Conservation (phyloP, 1,140 invertebrate species). For the Eriocheir sinensis region DNA sequence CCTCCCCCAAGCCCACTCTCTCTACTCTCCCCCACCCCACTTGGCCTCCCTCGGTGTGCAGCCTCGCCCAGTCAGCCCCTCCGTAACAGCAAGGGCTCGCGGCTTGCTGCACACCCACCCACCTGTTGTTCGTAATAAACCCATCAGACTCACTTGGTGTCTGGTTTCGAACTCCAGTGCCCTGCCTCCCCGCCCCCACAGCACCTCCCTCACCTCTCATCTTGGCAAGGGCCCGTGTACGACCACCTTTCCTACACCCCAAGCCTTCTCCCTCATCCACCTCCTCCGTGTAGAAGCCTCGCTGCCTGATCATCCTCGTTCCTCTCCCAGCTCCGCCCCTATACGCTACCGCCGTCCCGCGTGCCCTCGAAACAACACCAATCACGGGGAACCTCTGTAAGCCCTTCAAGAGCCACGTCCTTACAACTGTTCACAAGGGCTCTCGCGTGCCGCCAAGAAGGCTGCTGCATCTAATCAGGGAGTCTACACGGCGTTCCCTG, state of each 20-base stretch:
- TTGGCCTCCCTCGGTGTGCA: neutral
- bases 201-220: neutral
- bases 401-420: neutral
- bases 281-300: neutral
- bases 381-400: neutral
- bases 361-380: neutral
- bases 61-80: neutral
- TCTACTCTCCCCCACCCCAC: neutral
- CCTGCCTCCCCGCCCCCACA: neutral
- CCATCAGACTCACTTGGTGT: conserved; percentile 10
- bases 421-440: conserved; percentile 29
- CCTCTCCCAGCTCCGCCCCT: neutral
- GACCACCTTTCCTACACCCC: neutral
- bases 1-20: neutral
- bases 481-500: neutral
- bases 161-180: neutral
- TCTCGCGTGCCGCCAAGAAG: neutral
- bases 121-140: conserved; percentile 16
- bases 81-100: neutral
- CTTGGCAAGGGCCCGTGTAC: neutral
- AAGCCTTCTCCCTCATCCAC: neutral
- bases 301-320: neutral
- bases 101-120: neutral
- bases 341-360: neutral
- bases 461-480: neutral